Evolutionary conservation across 2,113 vertebrate species (phyloP).

Genomic region (Rafetus swinhoei): DNA sequence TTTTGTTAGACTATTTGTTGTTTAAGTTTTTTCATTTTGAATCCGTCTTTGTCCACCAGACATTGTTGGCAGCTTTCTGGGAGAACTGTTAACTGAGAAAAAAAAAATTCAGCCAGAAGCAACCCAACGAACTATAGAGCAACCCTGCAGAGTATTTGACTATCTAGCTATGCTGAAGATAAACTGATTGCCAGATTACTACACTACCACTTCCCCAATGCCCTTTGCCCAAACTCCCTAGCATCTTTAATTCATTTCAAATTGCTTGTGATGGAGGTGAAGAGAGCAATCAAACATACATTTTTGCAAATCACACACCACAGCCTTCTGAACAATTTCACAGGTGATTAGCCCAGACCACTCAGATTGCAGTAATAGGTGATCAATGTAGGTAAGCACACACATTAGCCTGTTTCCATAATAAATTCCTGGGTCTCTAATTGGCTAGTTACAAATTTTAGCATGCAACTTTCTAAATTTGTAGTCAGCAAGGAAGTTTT

Average conservation of each 20-base stretch:
- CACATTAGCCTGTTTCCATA: neutral
- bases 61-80: neutral
- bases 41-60: neutral
- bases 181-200: neutral
- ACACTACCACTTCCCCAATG: neutral
- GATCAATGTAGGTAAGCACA: neutral
- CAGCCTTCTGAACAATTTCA: neutral
- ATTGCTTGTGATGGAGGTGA: neutral
- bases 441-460: neutral
- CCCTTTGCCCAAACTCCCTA: neutral
- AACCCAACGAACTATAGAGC: neutral
- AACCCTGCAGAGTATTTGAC: accelerated
- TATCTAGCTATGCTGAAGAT: neutral
- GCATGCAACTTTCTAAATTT: neutral
- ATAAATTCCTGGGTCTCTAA: neutral
- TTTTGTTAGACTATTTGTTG: no score
- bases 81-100: neutral
- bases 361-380: neutral
- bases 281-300: neutral
- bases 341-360: neutral
- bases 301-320: neutral
- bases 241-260: neutral
- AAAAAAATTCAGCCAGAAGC: neutral
- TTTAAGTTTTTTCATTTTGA: neutral
- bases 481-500: neutral